Evolutionary conservation across 1,140 invertebrate species (phyloP).

Genomic region (Drosophila insularis): DNA sequence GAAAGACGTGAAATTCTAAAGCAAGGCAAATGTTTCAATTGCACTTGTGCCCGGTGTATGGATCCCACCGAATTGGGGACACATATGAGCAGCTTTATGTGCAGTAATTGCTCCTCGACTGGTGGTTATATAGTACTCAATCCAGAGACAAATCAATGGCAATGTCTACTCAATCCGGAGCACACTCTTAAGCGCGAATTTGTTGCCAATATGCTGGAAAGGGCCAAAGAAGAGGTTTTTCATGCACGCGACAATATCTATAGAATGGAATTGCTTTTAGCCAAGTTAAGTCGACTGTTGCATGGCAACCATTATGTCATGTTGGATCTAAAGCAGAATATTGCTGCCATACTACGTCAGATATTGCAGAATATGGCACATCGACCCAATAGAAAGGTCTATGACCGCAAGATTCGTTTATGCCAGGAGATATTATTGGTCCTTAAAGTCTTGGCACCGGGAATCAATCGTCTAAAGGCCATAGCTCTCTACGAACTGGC

Average conservation of each 20-base stretch:
- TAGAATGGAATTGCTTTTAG: conserved; percentile 85
- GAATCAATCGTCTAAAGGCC: conserved; percentile 88
- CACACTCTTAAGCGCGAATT: conserved; percentile 57
- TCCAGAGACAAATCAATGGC: conserved; percentile 49
- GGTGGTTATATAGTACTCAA: conserved; percentile 57
- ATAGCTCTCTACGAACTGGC: conserved; percentile 90
- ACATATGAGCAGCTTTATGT: conserved; percentile 87
- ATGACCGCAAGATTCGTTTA: conserved; percentile 86
- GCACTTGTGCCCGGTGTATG: conserved; percentile 86
- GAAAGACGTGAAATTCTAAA: conserved; percentile 86
- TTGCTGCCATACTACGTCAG: conserved; percentile 85
- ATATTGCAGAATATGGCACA: conserved; percentile 83
- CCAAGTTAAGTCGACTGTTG: conserved; percentile 84
- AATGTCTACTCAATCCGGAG: conserved; percentile 57
- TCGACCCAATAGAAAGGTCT: conserved; percentile 84
- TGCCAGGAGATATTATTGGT: conserved; percentile 87
- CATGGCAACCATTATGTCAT: conserved; percentile 87
- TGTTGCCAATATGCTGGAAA: conserved; percentile 66
- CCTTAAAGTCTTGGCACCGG: conserved; percentile 87
- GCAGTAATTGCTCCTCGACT: conserved; percentile 82
- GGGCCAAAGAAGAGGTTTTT: conserved; percentile 82
- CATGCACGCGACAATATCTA: conserved; percentile 79
- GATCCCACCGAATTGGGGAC: conserved; percentile 88
- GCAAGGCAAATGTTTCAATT: conserved; percentile 89
- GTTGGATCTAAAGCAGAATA: conserved; percentile 86